Conservation (phyloP, 64 coral and sea anemone genomes). For the Montipora sp. region DNA sequence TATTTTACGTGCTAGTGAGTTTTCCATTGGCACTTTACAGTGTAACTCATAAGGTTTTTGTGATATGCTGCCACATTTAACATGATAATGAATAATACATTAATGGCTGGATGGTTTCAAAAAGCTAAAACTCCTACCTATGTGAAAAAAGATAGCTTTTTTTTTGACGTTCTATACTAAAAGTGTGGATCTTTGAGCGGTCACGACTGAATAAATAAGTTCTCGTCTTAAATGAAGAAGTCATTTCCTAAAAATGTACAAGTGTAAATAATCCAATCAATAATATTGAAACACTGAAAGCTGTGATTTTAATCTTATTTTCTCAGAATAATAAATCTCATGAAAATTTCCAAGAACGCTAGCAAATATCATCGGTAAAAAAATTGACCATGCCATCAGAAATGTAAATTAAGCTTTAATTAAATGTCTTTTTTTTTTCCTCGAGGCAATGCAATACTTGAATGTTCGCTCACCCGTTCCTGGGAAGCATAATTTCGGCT, state of each 20-base stretch:
- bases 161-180: too few relatives aligned
- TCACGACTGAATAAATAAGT: not conserved
- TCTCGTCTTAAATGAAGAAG: not conserved
- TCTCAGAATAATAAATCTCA: not conserved
- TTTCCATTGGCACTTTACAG: not conserved
- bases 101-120: not conserved
- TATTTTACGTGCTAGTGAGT: not conserved
- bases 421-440: too few relatives aligned
- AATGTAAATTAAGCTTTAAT: not conserved
- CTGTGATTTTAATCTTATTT: not conserved
- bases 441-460: not conserved
- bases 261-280: not conserved
- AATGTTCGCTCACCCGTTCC: slow-evolving; percentile 68
- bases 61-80: not conserved
- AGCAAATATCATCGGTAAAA: not conserved
- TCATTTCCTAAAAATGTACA: not conserved
- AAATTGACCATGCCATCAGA: not conserved
- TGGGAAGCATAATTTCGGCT: slow-evolving; percentile 85
- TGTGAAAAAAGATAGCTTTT: not conserved
- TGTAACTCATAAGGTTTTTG: not conserved
- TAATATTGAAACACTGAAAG: not conserved
- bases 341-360: not conserved
- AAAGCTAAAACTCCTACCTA: not conserved
- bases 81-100: not conserved
- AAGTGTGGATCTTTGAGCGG: too few relatives aligned